Conservation (phyloP, 2,797 vertebrate species). For the Capromys pilorides region DNA sequence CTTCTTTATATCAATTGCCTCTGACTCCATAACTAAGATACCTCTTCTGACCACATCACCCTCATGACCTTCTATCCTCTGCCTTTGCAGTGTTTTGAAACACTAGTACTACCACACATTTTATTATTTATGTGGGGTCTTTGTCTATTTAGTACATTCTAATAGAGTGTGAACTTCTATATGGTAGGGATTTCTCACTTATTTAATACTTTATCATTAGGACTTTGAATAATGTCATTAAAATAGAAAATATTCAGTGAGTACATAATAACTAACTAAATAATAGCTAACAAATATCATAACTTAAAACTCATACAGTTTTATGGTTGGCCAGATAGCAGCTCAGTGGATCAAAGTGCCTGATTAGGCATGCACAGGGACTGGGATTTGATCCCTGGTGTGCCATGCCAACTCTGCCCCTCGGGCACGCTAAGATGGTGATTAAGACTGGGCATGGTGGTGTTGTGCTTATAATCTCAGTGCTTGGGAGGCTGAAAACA, state of each 20-base stretch:
- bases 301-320: background rate
- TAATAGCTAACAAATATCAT: background rate
- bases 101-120: background rate
- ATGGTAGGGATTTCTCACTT: background rate
- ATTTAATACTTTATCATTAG: too few species aligned
- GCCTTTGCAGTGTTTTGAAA: background rate
- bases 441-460: too few species aligned
- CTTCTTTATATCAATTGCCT: background rate
- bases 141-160: background rate
- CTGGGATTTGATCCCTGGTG: too few species aligned
- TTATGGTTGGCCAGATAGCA: background rate
- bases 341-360: too few species aligned
- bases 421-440: too few species aligned
- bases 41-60: background rate
- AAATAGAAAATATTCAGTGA: background rate
- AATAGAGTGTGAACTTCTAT: background rate
- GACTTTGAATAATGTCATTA: background rate
- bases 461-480: too few species aligned
- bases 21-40: background rate
- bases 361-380: too few species aligned
- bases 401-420: too few species aligned
- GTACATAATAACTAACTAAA: background rate
- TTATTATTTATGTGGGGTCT: background rate
- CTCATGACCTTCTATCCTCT: background rate
- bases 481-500: too few species aligned